Evolutionary conservation across 2,797 vertebrate genomes (phyloP).

Genomic region (Orientallactaga sibirica): DNA sequence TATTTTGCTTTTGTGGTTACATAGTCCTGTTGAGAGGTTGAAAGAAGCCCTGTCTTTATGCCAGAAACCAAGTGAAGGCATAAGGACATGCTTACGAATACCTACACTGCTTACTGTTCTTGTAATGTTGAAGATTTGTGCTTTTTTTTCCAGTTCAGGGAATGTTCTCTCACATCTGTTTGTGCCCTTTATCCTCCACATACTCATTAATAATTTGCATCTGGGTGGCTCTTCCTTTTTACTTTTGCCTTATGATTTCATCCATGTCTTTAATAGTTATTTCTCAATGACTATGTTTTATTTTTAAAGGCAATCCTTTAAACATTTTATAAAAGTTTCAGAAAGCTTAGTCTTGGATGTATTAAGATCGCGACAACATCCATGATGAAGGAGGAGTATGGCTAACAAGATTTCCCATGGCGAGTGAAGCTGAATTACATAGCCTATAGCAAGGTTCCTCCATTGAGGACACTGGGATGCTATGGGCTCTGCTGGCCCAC

Average conservation of each 20-base stretch:
- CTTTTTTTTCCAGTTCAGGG: not conserved
- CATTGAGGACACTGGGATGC: not conserved
- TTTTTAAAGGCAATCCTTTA: not conserved
- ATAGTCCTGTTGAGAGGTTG: not conserved
- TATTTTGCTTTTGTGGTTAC: not conserved
- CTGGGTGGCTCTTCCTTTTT: not conserved
- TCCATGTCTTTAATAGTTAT: not conserved
- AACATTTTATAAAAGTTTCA: slow-evolving; percentile 9
- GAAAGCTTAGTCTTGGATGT: not conserved
- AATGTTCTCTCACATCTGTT: not conserved
- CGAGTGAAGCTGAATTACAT: not conserved
- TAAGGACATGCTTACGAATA: not conserved
- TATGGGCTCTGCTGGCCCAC: not conserved
- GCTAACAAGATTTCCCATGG: not conserved
- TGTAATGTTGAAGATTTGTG: not conserved
- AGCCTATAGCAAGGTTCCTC: not conserved
- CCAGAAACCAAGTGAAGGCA: not conserved
- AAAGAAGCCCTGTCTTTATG: not conserved
- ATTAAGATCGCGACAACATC: not conserved
- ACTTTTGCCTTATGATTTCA: not conserved
- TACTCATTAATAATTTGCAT: not conserved
- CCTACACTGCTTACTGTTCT: not conserved
- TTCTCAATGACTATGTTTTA: not conserved
- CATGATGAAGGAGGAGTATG: no score
- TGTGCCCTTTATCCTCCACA: not conserved